These are phyloP conservation scores for Lepus americanus DNA, from an alignment of 2,113 vertebrate species.

Conservation along the genomic window DNA sequence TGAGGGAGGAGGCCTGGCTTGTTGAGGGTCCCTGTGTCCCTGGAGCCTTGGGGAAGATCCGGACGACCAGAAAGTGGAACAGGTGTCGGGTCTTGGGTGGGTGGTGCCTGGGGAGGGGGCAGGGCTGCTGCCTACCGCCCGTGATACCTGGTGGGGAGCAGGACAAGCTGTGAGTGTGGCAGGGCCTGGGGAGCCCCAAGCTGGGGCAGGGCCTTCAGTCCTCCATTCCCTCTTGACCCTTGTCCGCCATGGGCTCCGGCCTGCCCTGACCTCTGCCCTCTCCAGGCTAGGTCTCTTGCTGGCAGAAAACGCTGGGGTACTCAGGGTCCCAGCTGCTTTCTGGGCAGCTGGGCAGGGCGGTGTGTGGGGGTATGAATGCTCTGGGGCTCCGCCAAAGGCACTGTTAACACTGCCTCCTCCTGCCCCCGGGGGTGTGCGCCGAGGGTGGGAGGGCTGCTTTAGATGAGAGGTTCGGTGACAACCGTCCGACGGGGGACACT, in stretches of 20 bases:
- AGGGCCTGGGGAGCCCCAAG: neutral
- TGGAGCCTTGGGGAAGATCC: neutral
- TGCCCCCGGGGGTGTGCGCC: neutral
- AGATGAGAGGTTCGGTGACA: neutral
- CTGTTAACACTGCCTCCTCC: neutral
- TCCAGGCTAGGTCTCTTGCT: neutral
- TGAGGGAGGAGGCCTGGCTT: neutral
- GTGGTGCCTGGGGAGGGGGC: neutral
- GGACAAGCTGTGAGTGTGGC: neutral
- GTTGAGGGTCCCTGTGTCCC: neutral
- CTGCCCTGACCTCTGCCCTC: neutral
- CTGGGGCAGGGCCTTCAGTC: neutral
- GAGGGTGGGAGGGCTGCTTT: neutral
- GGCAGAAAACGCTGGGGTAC: neutral
- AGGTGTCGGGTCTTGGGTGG: no score
- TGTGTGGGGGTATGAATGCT: neutral
- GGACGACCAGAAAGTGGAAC: neutral
- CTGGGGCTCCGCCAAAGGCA: neutral
- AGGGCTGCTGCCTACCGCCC: neutral
- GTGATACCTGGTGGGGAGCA: neutral
- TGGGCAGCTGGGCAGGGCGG: neutral
- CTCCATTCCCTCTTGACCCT: neutral
- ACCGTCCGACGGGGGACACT: neutral
- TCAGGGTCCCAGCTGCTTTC: neutral
- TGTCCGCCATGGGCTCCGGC: rapidly evolving